phyloP scores from a whole-genome alignment of 2,113 vertebrate species.

The Caranx melampygus region DNA sequence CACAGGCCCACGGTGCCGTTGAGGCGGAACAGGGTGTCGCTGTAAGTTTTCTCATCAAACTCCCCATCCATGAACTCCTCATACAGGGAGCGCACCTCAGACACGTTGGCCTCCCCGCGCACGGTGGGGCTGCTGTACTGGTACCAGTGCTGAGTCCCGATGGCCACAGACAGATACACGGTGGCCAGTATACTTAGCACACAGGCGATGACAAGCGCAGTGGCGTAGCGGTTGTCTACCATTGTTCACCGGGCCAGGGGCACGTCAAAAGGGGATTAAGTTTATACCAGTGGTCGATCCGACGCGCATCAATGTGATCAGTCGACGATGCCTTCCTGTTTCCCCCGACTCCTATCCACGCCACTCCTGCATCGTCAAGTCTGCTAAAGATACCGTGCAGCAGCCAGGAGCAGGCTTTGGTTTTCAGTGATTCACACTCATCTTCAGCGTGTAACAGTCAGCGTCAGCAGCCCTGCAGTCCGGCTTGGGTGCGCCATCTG shows the following conservation, averaged over 20 bases:
- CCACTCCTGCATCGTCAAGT: conserved; percentile 9
- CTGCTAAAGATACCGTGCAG: neutral
- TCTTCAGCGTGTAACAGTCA: neutral
- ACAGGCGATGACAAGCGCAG: conserved; percentile 93
- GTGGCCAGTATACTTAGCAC: conserved; percentile 95
- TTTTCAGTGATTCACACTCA: conserved; percentile 19
- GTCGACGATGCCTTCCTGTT: neutral
- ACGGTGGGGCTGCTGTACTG: conserved; percentile 91
- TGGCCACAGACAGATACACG: conserved; percentile 93
- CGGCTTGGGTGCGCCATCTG: conserved; percentile 73
- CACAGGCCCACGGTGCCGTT: conserved; percentile 94
- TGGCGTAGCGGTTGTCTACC: conserved; percentile 98
- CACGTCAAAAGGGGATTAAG: conserved; percentile 59
- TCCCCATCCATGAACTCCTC: conserved; percentile 90
- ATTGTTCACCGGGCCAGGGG: conserved; percentile 73
- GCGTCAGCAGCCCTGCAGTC: conserved; percentile 49
- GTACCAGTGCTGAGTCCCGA: conserved; percentile 97
- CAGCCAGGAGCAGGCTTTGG: neutral
- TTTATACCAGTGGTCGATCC: conserved; percentile 19
- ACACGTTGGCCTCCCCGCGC: conserved; percentile 87
- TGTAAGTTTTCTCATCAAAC: conserved; percentile 93
- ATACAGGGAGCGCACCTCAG: conserved; percentile 84
- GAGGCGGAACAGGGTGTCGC: conserved; percentile 91
- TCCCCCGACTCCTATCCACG: neutral
- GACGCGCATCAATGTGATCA: conserved; percentile 9